phyloP scores from a whole-genome alignment of 2,113 vertebrate genomes.

The Chionis minor region DNA sequence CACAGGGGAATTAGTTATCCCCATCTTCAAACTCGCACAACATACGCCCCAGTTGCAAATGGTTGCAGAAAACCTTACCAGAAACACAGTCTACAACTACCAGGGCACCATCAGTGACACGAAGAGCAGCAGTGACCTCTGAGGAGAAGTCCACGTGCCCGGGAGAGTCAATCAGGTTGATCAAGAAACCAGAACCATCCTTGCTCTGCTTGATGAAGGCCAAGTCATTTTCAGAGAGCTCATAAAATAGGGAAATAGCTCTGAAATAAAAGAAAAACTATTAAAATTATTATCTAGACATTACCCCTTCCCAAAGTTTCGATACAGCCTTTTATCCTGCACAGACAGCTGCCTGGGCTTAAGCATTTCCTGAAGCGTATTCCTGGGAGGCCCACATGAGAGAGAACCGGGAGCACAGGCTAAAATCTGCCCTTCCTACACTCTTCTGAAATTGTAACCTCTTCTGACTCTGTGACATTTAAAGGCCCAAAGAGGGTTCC shows the following conservation, averaged over 20 bases:
- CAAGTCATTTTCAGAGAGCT: constrained; percentile 85
- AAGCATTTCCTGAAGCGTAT: neutral
- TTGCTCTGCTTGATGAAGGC: constrained; percentile 96
- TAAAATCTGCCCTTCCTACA: neutral
- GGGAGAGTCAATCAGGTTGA: constrained; percentile 95
- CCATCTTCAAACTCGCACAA: rapidly evolving
- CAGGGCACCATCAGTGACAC: constrained; percentile 94
- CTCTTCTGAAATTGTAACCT: neutral
- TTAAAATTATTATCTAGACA: rapidly evolving
- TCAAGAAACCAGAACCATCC: constrained; percentile 91
- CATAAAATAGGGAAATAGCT: constrained; percentile 92
- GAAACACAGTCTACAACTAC: constrained; percentile 97
- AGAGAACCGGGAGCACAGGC: neutral
- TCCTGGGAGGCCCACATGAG: neutral
- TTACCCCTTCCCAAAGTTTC: rapidly evolving
- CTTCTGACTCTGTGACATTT: rapidly evolving
- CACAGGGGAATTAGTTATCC: neutral
- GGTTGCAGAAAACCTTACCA: constrained; percentile 73
- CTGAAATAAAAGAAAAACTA: constrained; percentile 36
- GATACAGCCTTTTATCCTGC: neutral
- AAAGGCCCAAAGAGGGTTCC: rapidly evolving
- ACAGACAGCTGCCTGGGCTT: rapidly evolving
- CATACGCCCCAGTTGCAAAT: rapidly evolving
- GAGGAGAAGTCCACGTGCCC: constrained; percentile 98
- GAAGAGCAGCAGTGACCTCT: constrained; percentile 94